A percentile compares a stretch with the other conserved stretches of the same genome.
Conservation (phyloP, 2,113 vertebrate species). For the Amphiprion ocellaris region DNA sequence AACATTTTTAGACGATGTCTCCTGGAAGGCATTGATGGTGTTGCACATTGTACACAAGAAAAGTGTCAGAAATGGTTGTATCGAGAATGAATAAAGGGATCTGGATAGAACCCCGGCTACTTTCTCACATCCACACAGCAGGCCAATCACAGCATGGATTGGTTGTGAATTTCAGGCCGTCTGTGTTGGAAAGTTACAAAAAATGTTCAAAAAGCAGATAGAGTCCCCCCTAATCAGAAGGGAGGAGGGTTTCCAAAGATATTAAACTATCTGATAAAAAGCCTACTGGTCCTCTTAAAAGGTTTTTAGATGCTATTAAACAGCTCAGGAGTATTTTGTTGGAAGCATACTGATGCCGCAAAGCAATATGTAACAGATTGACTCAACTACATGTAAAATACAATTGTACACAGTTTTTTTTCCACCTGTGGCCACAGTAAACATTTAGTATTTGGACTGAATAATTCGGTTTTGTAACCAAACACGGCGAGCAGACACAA, state of each 20-base stretch:
- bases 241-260: neutral
- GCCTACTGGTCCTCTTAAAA: neutral
- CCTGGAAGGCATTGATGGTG: slow-evolving; percentile 2
- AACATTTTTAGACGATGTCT: slow-evolving; percentile 13
- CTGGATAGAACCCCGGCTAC: neutral
- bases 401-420: neutral
- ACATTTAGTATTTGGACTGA: slow-evolving; percentile 18
- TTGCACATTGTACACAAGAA: neutral
- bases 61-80: slow-evolving; percentile 13
- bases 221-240: neutral
- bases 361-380: slow-evolving; percentile 4
- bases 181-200: neutral
- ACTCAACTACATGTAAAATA: neutral
- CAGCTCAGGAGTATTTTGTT: neutral
- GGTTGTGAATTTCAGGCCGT: neutral
- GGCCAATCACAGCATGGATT: no score
- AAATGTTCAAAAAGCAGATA: neutral
- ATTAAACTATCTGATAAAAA: neutral
- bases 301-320: slow-evolving; percentile 2
- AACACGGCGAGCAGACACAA: neutral
- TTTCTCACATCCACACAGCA: neutral
- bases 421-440: neutral
- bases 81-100: slow-evolving; percentile 1
- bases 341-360: neutral
- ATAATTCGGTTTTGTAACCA: slow-evolving; percentile 17